phyloP scores from a whole-genome alignment of 53 echinoderm and acorn worm genomes.

The Astropecten irregularis region DNA sequence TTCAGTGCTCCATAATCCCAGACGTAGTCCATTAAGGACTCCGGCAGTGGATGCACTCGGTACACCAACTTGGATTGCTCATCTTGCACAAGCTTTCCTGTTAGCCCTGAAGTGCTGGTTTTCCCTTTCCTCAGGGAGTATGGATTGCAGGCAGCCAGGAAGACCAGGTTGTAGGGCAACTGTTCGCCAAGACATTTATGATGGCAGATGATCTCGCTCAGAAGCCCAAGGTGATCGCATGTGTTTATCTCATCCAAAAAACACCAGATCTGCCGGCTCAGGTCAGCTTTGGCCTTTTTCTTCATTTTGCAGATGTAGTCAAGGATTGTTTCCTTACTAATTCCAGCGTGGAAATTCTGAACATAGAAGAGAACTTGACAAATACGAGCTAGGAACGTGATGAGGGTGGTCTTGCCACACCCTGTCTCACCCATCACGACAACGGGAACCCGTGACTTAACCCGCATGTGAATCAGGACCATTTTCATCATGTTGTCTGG shows the following conservation, averaged over 20 bases:
- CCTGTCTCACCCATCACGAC: constrained; percentile 68
- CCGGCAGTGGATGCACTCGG: constrained; percentile 56
- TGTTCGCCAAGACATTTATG: constrained; percentile 18
- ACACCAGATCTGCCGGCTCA: constrained; percentile 52
- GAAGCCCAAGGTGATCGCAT: constrained; percentile 61
- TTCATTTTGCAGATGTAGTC: neutral
- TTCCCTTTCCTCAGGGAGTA: constrained; percentile 21
- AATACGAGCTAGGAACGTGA: constrained; percentile 46
- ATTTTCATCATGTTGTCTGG: constrained; percentile 66
- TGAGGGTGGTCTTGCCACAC: constrained; percentile 63
- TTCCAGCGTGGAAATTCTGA: constrained; percentile 55
- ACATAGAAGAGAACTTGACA: constrained; percentile 51
- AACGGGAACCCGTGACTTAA: constrained; percentile 47
- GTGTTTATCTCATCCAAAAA: constrained; percentile 66
- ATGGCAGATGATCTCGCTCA: constrained; percentile 60
- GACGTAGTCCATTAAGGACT: constrained; percentile 63
- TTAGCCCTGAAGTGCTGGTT: constrained; percentile 20
- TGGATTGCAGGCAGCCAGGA: constrained; percentile 62
- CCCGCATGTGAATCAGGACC: constrained; percentile 57
- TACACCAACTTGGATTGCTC: constrained; percentile 62
- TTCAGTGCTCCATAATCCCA: constrained; percentile 62
- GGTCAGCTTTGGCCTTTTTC: constrained; percentile 6
- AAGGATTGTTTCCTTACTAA: constrained; percentile 17
- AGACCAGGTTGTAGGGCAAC: constrained; percentile 46
- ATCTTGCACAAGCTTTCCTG: constrained; percentile 23